phyloP scores from a whole-genome alignment of 2,797 vertebrate genomes.

The Hipposideros larvatus region DNA sequence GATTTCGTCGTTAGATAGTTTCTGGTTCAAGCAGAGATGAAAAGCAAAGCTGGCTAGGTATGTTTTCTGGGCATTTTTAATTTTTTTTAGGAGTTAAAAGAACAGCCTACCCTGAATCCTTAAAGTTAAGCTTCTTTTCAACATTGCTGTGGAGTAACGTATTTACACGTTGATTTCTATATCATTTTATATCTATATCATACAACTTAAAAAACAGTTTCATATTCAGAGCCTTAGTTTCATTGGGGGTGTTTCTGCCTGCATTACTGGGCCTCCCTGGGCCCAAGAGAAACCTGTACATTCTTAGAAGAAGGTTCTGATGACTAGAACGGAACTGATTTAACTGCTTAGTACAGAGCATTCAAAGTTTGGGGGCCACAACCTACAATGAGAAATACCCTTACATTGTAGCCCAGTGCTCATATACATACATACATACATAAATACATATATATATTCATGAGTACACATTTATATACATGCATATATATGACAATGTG shows the following conservation, averaged over 20 bases:
- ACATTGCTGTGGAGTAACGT: not conserved
- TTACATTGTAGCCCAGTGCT: not conserved
- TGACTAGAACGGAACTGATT: not conserved
- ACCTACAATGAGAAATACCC: not conserved
- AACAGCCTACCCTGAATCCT: not conserved
- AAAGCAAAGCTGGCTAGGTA: not conserved
- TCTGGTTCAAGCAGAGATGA: not conserved
- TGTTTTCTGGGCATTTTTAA: not conserved
- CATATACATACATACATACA: not conserved
- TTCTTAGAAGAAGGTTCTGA: not conserved
- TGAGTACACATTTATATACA: not conserved
- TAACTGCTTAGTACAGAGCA: not conserved
- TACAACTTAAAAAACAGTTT: not conserved
- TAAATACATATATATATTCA: not conserved
- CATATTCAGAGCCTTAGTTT: not conserved
- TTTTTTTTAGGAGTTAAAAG: slow-evolving; percentile 10
- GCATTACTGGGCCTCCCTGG: not conserved
- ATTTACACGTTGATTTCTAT: not conserved
- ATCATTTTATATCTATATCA: slow-evolving; percentile 4
- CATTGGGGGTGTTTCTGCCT: not conserved
- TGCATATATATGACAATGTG: not conserved
- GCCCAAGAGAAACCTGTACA: not conserved
- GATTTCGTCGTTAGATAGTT: slow-evolving; percentile 26
- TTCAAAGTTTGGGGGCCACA: not conserved
- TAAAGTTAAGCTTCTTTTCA: not conserved